A percentile compares a stretch with the other conserved stretches of the same genome.
Evolutionary conservation across 1,140 invertebrate genomes (phyloP).

Genomic region (Gryllus bimaculatus): DNA sequence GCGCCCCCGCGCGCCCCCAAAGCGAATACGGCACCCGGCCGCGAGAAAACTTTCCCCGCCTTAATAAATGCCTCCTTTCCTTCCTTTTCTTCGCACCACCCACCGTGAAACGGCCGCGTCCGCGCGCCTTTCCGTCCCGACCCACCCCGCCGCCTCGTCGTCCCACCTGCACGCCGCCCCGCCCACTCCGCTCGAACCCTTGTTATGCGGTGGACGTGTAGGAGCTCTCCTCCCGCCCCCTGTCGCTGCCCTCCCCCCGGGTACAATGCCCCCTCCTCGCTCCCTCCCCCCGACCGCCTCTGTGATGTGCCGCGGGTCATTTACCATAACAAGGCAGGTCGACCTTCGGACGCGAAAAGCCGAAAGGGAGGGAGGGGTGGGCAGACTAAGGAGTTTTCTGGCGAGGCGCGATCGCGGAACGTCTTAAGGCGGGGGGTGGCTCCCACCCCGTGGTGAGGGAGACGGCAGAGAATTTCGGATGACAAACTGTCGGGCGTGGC

Average conservation of each 20-base stretch:
- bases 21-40: not conserved
- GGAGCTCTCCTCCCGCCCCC: not conserved
- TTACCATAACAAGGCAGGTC: not conserved
- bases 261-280: not conserved
- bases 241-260: no score
- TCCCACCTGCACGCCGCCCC: not conserved
- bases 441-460: not conserved
- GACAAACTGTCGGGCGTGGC: not conserved
- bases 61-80: not conserved
- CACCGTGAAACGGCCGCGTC: not conserved
- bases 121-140: not conserved
- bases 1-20: not conserved
- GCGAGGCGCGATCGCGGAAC: not conserved
- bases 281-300: not conserved
- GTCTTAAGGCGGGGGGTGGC: not conserved
- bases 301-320: not conserved
- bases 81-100: not conserved
- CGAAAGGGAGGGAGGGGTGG: not conserved
- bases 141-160: not conserved
- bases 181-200: not conserved
- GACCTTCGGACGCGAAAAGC: not conserved
- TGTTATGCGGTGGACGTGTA: not conserved
- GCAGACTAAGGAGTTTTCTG: not conserved
- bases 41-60: not conserved
- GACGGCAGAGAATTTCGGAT: not conserved